Evolutionary conservation across 2,888 invertebrate genomes (phyloP).

Genomic region (Tiliacea citrago): DNA sequence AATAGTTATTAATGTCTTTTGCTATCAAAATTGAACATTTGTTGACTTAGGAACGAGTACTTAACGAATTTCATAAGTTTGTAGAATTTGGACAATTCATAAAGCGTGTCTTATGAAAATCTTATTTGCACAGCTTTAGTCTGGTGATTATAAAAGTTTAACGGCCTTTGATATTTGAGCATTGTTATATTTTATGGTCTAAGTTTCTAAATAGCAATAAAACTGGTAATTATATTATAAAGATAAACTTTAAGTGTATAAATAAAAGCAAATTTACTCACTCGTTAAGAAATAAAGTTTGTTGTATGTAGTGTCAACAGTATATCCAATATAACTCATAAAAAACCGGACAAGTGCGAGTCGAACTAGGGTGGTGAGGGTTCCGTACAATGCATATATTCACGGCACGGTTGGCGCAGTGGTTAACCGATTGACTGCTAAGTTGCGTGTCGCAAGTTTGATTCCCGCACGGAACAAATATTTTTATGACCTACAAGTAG

Average conservation of each 20-base stretch:
- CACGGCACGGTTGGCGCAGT: too few species aligned
- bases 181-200: slow-evolving; percentile 46
- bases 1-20: slow-evolving; percentile 50
- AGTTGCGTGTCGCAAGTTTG: too few species aligned
- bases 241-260: slow-evolving; percentile 32
- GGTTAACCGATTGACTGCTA: too few species aligned
- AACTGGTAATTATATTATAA: slow-evolving; percentile 40
- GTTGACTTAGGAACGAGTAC: slow-evolving; percentile 42
- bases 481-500: too few species aligned
- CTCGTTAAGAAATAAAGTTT: slow-evolving; percentile 16
- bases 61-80: slow-evolving; percentile 52
- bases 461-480: too few species aligned
- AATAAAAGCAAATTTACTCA: slow-evolving; percentile 36
- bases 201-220: slow-evolving; percentile 44
- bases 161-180: slow-evolving; percentile 47
- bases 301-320: slow-evolving; percentile 17
- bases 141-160: slow-evolving; percentile 54
- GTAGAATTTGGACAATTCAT: slow-evolving; percentile 46
- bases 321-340: not conserved
- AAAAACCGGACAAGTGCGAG: too few species aligned
- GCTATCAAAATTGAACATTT: slow-evolving; percentile 38
- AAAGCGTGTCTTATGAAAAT: slow-evolving; percentile 53
- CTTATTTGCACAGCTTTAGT: slow-evolving; percentile 55
- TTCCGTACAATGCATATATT: too few species aligned
- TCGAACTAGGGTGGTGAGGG: too few species aligned